Evolutionary conservation across 2,888 invertebrate genomes (phyloP).

Genomic region (Hemistola chrysoprasaria): DNA sequence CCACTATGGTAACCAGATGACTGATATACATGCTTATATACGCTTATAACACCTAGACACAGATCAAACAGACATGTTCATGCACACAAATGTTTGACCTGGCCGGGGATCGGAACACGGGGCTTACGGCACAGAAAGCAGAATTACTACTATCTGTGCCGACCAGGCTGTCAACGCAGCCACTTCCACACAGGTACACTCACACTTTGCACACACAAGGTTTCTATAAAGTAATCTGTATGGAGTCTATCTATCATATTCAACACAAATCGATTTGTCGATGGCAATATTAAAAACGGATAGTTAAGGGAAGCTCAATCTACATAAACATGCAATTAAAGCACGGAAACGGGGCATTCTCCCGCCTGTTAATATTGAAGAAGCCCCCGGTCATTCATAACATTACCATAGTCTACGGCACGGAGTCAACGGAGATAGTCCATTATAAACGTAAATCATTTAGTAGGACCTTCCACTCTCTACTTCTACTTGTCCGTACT

Average conservation of each 20-base stretch:
- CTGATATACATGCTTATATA: too few relatives aligned
- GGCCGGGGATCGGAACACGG: too few relatives aligned
- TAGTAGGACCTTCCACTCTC: conserved; percentile 3
- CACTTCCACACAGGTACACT: too few relatives aligned
- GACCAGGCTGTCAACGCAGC: too few relatives aligned
- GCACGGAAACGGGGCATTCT: conserved; percentile 43
- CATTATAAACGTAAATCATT: conserved; percentile 22
- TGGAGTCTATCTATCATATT: not conserved
- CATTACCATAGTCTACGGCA: conserved; percentile 20
- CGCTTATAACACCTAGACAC: too few relatives aligned
- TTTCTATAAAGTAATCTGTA: too few relatives aligned
- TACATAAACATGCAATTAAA: conserved; percentile 65
- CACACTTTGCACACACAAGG: too few relatives aligned
- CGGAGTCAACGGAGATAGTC: conserved; percentile 18
- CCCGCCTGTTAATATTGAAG: conserved; percentile 47
- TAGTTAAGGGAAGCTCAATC: conserved; percentile 36
- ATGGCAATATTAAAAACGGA: conserved; percentile 37
- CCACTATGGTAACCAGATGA: too few relatives aligned
- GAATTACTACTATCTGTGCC: too few relatives aligned
- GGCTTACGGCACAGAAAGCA: too few relatives aligned
- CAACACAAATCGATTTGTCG: conserved; percentile 9
- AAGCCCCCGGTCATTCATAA: conserved; percentile 32
- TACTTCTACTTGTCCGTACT: not conserved
- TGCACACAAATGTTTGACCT: too few relatives aligned
- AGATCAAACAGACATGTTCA: too few relatives aligned